Percentiles rank a stretch among this genome's conserved stretches.
These are phyloP conservation scores for Styela clava DNA, from an alignment of 23 tunicate genomes.

Conservation along the genomic window DNA sequence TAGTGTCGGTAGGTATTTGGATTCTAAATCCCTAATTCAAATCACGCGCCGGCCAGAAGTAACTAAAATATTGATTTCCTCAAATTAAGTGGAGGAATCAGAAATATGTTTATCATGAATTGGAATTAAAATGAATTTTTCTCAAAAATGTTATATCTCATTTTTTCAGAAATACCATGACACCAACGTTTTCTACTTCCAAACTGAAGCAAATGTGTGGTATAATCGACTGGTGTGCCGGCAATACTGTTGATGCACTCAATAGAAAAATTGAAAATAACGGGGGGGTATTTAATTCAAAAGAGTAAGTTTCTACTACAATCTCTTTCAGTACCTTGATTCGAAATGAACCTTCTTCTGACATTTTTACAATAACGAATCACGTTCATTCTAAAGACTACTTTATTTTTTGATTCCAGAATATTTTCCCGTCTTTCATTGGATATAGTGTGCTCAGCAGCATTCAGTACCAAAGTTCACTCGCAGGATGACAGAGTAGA, in stretches of 20 bases:
- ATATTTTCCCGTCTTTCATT: conserved; percentile 46
- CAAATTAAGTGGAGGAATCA: too few relatives aligned
- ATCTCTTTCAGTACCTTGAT: too few relatives aligned
- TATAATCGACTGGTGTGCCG: conserved; percentile 51
- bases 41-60: too few relatives aligned
- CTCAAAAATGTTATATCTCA: background rate
- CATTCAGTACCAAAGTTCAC: conserved; percentile 67
- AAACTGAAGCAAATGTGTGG: conserved; percentile 72
- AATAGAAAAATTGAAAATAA: conserved; percentile 13
- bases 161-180: conserved; percentile 31
- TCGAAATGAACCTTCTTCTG: too few relatives aligned
- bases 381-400: too few relatives aligned
- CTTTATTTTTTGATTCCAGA: too few relatives aligned
- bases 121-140: too few relatives aligned
- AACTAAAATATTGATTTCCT: too few relatives aligned
- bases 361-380: too few relatives aligned
- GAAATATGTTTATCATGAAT: too few relatives aligned
- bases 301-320: conserved; percentile 80
- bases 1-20: too few relatives aligned
- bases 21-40: too few relatives aligned
- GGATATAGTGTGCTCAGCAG: conserved; percentile 78
- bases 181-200: conserved; percentile 66
- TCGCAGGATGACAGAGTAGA: conserved; percentile 34
- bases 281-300: conserved; percentile 47
- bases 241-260: conserved; percentile 23